Conservation (phyloP, 2,888 invertebrate species). For the Pristionchus arcanus region DNA sequence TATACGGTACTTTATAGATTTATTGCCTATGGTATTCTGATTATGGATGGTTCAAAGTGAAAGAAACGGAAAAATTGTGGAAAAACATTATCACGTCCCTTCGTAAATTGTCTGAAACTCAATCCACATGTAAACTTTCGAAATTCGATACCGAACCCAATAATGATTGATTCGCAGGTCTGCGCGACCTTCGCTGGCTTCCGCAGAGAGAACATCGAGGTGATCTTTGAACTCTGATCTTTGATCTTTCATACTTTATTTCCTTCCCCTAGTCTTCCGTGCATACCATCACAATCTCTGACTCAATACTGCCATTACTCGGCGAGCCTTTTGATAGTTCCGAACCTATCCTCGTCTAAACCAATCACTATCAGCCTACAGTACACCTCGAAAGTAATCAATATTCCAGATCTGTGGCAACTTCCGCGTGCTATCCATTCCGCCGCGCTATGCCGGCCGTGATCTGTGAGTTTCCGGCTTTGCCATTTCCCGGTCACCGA, state of each 20-base stretch:
- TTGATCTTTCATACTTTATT: not conserved
- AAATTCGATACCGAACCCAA: not conserved
- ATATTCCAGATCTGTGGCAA: slow-evolving; percentile 29
- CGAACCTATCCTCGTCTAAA: too few relatives aligned
- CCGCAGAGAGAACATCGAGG: slow-evolving; percentile 29
- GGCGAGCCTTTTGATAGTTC: not conserved
- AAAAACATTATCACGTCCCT: not conserved
- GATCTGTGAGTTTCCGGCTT: not conserved
- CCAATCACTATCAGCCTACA: too few relatives aligned
- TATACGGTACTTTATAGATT: not conserved
- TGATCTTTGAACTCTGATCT: not conserved
- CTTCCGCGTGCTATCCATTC: slow-evolving; percentile 42
- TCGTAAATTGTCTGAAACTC: not conserved
- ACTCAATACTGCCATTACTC: too few relatives aligned
- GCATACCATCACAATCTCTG: too few relatives aligned
- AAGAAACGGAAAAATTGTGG: not conserved
- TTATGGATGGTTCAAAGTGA: not conserved
- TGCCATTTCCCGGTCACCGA: too few relatives aligned
- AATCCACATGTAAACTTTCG: not conserved
- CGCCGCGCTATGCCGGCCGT: not conserved
- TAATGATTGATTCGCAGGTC: not conserved
- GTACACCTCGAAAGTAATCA: not conserved
- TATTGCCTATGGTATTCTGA: not conserved
- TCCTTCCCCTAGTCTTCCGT: not conserved
- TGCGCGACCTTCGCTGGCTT: slow-evolving; percentile 44